Percentiles rank a stretch among this genome's conserved stretches.
Evolutionary conservation across 2,113 vertebrate species (phyloP).

Genomic region (Chroicocephalus ridibundus): DNA sequence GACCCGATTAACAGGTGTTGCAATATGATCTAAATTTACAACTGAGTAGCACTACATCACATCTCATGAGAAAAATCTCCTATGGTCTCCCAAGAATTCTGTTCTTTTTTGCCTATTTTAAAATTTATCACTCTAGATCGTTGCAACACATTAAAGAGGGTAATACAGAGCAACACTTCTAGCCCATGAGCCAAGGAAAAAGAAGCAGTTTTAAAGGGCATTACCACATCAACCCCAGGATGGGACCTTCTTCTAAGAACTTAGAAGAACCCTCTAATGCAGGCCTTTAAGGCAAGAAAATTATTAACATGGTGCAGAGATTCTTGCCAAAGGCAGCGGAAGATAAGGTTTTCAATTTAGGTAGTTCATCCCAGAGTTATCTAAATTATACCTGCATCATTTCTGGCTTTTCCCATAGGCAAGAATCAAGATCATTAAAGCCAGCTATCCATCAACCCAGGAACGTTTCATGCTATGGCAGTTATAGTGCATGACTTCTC

Average conservation of each 20-base stretch:
- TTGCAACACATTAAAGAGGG: background rate
- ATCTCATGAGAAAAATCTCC: background rate
- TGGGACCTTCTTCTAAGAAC: background rate
- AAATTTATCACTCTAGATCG: background rate
- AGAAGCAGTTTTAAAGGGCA: background rate
- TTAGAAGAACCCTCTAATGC: background rate
- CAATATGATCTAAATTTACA: background rate
- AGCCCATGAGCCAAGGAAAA: background rate
- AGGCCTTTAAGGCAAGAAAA: conserved; percentile 7
- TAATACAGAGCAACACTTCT: background rate
- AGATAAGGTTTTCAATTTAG: conserved; percentile 9
- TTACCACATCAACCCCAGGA: background rate
- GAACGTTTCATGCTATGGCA: background rate
- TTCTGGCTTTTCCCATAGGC: background rate
- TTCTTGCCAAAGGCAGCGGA: background rate
- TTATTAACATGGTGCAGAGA: background rate
- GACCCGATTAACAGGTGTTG: background rate
- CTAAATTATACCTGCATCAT: conserved; percentile 20
- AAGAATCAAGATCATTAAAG: conserved; percentile 40
- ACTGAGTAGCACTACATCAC: background rate
- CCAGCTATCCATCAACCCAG: background rate
- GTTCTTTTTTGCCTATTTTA: background rate
- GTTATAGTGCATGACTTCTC: background rate
- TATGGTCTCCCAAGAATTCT: background rate
- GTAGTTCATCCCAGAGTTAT: background rate